Base-by-base conservation (phyloP, 2,113 vertebrate species). In the Pica pica region DNA sequence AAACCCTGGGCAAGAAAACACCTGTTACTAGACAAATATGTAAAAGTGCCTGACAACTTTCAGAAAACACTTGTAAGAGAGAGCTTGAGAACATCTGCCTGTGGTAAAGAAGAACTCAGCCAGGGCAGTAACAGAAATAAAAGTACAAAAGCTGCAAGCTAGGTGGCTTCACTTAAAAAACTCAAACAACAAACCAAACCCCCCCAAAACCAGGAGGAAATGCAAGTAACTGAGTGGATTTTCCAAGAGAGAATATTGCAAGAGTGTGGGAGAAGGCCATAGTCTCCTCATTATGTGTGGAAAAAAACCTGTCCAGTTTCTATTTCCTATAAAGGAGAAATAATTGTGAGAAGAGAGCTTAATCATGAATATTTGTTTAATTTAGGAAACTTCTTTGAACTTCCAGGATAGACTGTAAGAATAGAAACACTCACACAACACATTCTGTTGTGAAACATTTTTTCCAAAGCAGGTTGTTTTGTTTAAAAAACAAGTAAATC, bases 111-210 rank as follows among this genome's bases (percentile, higher is more conserved):
- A 37, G 23, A 74, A 26, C 8, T 65, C 19, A 22, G 12, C 10
- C 13, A 63, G 22, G 52, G 17, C 9, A 79, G 35, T n/a, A 31
- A 35, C 8, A 82, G 46, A 61, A 74, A 57, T 53, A 57, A 41
- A 75, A 83, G 16, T 37, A 50, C 4, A 63, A 33, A 70, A 68
- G 5, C 31, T 64, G n/a, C 61, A 76, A 73, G 3, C 13, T 55
- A 44, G 13, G 15, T 70, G 9, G 6, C 26, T 65, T 88, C 35
- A 60, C 11, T 55, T 90, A 9, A 47, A 93, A 75, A 63, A 50
- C 1, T 0, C 2, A 23, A 35, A 56, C 13, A 39, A 19, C 22
- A 17, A 87, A 26, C 4, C 3, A 39, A 56, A 57, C 4, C 7
- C 9, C n/a, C 2, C 4, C 6, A 39, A 73, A 50, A 6, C 1